A percentile compares a stretch with the other conserved stretches of the same genome.
These are phyloP conservation scores for Clivina fossor DNA, from an alignment of 2,888 invertebrate species.

Conservation along the genomic window DNA sequence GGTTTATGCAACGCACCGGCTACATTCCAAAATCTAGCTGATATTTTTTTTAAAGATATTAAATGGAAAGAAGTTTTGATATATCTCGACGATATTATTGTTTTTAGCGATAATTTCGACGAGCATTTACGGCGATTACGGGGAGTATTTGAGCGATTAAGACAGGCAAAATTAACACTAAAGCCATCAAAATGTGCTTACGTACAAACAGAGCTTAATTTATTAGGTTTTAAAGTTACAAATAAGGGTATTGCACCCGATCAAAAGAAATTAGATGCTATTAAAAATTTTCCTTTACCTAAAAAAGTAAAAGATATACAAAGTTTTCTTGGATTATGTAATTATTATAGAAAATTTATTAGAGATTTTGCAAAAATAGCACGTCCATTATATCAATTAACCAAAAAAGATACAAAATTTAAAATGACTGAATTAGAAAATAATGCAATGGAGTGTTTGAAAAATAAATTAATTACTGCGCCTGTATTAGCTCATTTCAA, in stretches of 20 bases:
- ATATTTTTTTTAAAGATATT: constrained; percentile 11
- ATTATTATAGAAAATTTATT: constrained; percentile 44
- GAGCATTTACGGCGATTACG: constrained; percentile 24
- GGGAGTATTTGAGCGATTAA: constrained; percentile 28
- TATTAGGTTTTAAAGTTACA: constrained; percentile 25
- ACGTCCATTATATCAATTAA: constrained; percentile 38
- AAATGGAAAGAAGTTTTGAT: constrained; percentile 31
- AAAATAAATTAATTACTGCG: constrained; percentile 39
- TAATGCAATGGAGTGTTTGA: constrained; percentile 36
- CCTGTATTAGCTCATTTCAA: constrained; percentile 42
- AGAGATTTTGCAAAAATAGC: constrained; percentile 40
- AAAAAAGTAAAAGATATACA: constrained; percentile 28
- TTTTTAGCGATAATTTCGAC: constrained; percentile 15
- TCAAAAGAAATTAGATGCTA: constrained; percentile 22
- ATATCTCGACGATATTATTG: constrained; percentile 33
- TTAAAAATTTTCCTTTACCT: constrained; percentile 33
- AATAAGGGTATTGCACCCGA: constrained; percentile 24
- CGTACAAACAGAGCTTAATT: constrained; percentile 22
- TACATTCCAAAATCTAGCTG: constrained; percentile 36
- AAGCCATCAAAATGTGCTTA: constrained; percentile 35
- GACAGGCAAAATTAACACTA: constrained; percentile 26
- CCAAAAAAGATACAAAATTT: constrained; percentile 29
- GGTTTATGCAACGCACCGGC: constrained; percentile 41
- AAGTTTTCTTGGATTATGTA: constrained; percentile 37
- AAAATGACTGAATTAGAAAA: constrained; percentile 35